Base-by-base conservation (phyloP, 2,888 invertebrate genomes). In the Exephanes ischioxanthus region DNA sequence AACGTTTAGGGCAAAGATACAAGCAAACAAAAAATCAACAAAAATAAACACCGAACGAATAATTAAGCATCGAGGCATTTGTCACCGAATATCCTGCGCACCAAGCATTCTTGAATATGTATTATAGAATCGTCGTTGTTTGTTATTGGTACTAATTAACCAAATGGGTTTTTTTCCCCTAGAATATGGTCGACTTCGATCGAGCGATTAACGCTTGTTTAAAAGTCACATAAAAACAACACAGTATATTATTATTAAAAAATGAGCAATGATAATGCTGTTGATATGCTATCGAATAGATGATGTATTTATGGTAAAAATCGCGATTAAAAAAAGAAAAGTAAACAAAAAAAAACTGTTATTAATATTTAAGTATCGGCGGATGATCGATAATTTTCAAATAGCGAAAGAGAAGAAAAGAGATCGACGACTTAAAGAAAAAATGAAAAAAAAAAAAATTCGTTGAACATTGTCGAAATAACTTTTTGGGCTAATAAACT, bases 271-370 rank as follows among this genome's bases (percentile, higher is more conserved):
- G 19, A 41, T 30, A 37, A 22, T 58, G 41, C 45, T 63, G 55
- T 73, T 73, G 19, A 55, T 22, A 19, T 6, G 37, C 37, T 5
- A 73, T 66, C 53, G 16, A 19, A 26, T 79, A 79, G 72, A 73
- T 72, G 55, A 80, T 80, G 73, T 80, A 80, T 80, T 80, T 80
- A 72, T 80, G 73, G 73, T 58, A 55, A 80, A 55, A 80, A 73
- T 53, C 51, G 4, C 61, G 79, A 73, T 61, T 5, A 16, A 16
- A 30, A 30, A 30, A 33, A 61, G 1, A 26, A 14, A 22, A 26
- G 9, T 3, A 14, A 26, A 26, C n/a, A n/a, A 22, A 61, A 3
- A 73, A 19, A 73, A 26, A 73, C 73, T 72, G 80, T 80, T 80
- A 72, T 41, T 51, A 72, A 72, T 67, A 48, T 66, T 79, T n/a